Conservation (phyloP, 2,888 invertebrate species). For the Girardia tigrina region DNA sequence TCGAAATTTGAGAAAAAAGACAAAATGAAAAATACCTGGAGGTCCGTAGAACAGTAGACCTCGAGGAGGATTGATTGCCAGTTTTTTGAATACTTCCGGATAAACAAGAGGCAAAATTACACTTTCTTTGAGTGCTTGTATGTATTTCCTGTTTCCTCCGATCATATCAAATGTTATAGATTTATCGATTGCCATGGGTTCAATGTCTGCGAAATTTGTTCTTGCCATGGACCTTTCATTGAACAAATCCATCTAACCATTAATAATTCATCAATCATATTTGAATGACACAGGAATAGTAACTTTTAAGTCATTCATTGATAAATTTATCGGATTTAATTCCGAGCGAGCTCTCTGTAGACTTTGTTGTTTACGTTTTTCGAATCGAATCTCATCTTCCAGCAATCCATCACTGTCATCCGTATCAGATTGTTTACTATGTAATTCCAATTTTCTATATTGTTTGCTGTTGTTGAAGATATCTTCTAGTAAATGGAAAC, state of each 20-base stretch:
- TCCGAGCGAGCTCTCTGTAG: neutral
- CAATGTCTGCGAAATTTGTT: conserved; percentile 24
- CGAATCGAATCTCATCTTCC: conserved; percentile 63
- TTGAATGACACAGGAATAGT: neutral
- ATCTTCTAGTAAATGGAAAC: neutral
- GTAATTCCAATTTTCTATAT: neutral
- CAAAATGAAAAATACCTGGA: too few relatives aligned
- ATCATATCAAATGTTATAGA: conserved; percentile 56
- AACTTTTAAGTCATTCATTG: conserved; percentile 2
- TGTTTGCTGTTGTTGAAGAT: neutral
- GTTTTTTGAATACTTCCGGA: conserved; percentile 65
- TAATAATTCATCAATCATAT: neutral
- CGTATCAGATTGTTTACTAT: neutral
- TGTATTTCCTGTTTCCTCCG: conserved; percentile 66
- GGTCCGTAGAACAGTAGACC: conserved; percentile 80
- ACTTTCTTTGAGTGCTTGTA: conserved; percentile 70
- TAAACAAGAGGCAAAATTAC: conserved; percentile 72
- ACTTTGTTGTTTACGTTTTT: conserved; percentile 14
- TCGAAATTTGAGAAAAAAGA: too few relatives aligned
- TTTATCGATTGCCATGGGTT: conserved; percentile 20
- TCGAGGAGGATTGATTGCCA: conserved; percentile 66
- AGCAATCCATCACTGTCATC: neutral
- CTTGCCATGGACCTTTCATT: neutral
- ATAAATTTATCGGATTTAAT: conserved; percentile 20
- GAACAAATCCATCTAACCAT: conserved; percentile 1